Percentiles rank a stretch among this genome's conserved stretches.
Evolutionary conservation across 2,797 vertebrate genomes (phyloP).

Genomic region (Coluber constrictor): DNA sequence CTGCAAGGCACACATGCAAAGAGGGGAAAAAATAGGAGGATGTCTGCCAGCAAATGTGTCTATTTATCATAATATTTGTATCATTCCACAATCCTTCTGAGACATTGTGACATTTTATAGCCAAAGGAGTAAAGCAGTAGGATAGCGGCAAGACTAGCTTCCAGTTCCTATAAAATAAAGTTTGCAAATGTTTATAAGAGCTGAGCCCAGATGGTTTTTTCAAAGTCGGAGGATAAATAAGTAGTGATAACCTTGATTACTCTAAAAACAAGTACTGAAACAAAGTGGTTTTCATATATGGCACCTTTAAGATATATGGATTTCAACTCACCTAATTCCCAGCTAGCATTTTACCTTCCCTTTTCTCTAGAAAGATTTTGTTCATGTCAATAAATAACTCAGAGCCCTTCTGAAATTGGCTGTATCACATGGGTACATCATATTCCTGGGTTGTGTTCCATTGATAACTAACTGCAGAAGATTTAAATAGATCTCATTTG

Average conservation of each 20-base stretch:
- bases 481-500: neutral
- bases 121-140: neutral
- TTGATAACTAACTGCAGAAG: neutral
- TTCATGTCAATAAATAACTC: neutral
- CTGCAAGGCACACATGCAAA: neutral
- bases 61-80: neutral
- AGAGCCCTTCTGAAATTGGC: neutral
- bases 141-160: neutral
- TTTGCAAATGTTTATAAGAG: neutral
- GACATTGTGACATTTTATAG: neutral
- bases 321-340: neutral
- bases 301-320: neutral
- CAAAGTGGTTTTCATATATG: neutral
- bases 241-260: neutral
- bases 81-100: neutral
- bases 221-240: neutral
- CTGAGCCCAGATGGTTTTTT: neutral
- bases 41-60: neutral
- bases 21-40: neutral
- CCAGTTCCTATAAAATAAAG: neutral
- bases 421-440: neutral
- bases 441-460: neutral
- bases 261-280: neutral
- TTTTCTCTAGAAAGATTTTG: neutral
- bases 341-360: neutral